Base-by-base conservation (phyloP, 2,888 invertebrate species). In the Terebella lapidaria region DNA sequence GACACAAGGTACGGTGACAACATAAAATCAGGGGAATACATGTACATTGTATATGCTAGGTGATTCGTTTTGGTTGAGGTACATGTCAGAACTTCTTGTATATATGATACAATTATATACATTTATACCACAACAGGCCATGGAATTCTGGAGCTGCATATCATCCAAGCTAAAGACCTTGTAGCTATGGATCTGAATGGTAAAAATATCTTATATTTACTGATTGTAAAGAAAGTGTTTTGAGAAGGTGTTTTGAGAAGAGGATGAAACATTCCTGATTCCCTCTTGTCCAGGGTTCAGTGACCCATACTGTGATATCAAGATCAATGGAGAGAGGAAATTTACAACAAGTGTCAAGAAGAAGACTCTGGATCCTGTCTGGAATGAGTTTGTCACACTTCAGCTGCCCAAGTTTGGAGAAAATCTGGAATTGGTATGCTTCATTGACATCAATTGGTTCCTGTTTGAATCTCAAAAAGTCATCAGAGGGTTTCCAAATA, bases 311-410 rank as follows among this genome's bases (percentile, higher is more conserved):
- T 84, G 83, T 71, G 83, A 82, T 58, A 72, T 84, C 18, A 79
- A 78, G 63, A 67, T 84, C 45, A 81, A 81, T 59, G 81, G 81
- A 30, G 82, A 83, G 60, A 81, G 81, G 49, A 81, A 84, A 63
- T 84, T 83, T 71, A 82, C 82, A 61, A 83, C 83, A 22, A 79
- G 79, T 56, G 80, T 84, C 4, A 84, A 83, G 69, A 84, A 84
- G 73, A 84, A 84, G 68, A 84, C 84, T 0, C 67, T 84, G 61
- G 81, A 82, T 67, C 84, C 84, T 2, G 79, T 78, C 56, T 84
- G 84, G 84, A 83, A 84, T 65, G 84, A 84, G 66, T 81, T 80
- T 62, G 81, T 83, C 5, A 83, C 84, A 26, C 78, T 83, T 71
- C 82, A 82, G 55, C 69, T 84, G 57, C 82, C 82, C 1, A 75